Conservation (phyloP, 2,888 invertebrate species). For the Erpobdella octoculata region DNA sequence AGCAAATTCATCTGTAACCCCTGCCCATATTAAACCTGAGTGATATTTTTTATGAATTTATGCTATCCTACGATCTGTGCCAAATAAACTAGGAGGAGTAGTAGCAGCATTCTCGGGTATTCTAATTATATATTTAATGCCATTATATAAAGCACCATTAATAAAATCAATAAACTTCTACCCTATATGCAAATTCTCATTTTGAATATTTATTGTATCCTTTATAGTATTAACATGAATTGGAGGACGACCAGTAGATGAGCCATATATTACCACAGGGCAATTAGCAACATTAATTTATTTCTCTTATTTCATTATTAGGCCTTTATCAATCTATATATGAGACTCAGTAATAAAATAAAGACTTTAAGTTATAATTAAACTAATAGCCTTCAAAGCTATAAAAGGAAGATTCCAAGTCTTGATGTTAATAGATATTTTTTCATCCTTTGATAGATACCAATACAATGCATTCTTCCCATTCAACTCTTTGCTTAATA, state of each 20-base stretch:
- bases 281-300: constrained; percentile 33
- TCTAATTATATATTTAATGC: constrained; percentile 62
- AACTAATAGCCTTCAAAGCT: too few species aligned
- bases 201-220: constrained; percentile 57
- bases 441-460: too few species aligned
- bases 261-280: constrained; percentile 55
- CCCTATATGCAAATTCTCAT: constrained; percentile 50
- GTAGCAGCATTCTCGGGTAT: constrained; percentile 63
- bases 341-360: too few species aligned
- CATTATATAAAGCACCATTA: constrained; percentile 56
- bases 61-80: constrained; percentile 70
- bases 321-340: too few species aligned
- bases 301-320: neutral
- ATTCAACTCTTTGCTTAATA: too few species aligned
- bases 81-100: constrained; percentile 71
- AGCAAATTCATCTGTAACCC: constrained; percentile 64
- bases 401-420: too few species aligned
- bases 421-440: too few species aligned
- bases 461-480: too few species aligned
- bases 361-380: too few species aligned
- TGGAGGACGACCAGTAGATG: constrained; percentile 64
- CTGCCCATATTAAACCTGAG: constrained; percentile 72
- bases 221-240: constrained; percentile 65
- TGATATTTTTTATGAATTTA: constrained; percentile 78
- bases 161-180: constrained; percentile 57